Conservation (phyloP, 2,113 vertebrate genomes). For the Upupa epops region DNA sequence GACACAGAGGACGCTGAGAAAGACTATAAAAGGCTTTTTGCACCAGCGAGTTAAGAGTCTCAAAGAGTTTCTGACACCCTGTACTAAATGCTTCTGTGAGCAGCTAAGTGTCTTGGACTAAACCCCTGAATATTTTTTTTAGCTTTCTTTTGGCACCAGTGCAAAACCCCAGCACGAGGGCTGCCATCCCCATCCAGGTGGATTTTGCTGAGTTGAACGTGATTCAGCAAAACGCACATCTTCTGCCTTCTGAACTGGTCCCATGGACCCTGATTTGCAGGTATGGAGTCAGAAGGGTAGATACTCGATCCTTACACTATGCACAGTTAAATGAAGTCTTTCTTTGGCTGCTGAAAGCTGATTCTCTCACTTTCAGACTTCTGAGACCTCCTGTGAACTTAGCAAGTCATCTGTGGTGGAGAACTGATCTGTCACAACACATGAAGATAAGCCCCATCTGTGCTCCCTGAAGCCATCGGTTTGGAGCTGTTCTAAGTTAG, state of each 20-base stretch:
- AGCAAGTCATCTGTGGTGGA: slow-evolving; percentile 16
- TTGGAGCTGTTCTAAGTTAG: neutral
- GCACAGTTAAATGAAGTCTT: neutral
- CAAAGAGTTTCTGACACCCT: neutral
- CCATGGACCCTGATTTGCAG: slow-evolving; percentile 8
- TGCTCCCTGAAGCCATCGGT: neutral
- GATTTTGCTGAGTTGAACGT: neutral
- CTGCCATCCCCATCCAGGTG: too few relatives aligned
- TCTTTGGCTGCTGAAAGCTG: slow-evolving; percentile 1
- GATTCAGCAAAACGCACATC: slow-evolving; percentile 28
- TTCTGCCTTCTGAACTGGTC: neutral
- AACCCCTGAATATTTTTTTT: neutral
- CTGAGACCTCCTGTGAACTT: slow-evolving; percentile 40
- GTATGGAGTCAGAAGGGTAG: neutral
- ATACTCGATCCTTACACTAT: neutral
- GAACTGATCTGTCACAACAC: slow-evolving; percentile 35
- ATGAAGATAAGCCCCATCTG: slow-evolving; percentile 18
- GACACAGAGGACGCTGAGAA: neutral
- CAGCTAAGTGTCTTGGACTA: neutral
- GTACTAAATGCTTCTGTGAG: neutral
- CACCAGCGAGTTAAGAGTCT: neutral
- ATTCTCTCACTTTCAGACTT: slow-evolving; percentile 14
- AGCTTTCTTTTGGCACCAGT: neutral
- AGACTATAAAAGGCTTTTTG: neutral
- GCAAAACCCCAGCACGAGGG: too few relatives aligned